These are phyloP conservation scores for Procambarus virginalis DNA, from an alignment of 1,140 invertebrate genomes.

Conservation along the genomic window DNA sequence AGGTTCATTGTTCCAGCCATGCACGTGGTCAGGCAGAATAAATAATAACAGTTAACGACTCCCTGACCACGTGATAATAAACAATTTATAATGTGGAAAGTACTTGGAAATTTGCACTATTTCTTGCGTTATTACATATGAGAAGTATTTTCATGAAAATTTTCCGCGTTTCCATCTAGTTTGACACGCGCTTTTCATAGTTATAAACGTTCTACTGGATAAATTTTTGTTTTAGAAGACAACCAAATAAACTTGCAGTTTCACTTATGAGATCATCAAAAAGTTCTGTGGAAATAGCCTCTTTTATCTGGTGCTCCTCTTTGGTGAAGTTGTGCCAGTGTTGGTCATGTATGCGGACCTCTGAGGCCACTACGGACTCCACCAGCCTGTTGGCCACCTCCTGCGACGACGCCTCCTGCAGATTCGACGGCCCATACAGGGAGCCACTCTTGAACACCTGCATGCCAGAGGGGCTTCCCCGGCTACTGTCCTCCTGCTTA, in stretches of 20 bases:
- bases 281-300: conserved; percentile 45
- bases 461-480: conserved; percentile 23
- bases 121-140: too few relatives aligned
- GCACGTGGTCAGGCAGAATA: too few relatives aligned
- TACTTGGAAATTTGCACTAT: too few relatives aligned
- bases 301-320: conserved; percentile 47
- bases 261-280: conserved; percentile 53
- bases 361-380: conserved; percentile 18
- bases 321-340: conserved; percentile 40
- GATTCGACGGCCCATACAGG: conserved; percentile 1
- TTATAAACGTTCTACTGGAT: not conserved
- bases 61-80: too few relatives aligned
- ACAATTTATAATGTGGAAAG: too few relatives aligned
- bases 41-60: too few relatives aligned
- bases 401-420: conserved; percentile 11
- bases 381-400: not conserved
- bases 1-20: too few relatives aligned
- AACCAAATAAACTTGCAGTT: conserved; percentile 17
- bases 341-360: conserved; percentile 20
- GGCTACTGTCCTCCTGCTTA: not conserved
- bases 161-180: too few relatives aligned
- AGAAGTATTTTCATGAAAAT: too few relatives aligned
- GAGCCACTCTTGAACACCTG: conserved; percentile 32
- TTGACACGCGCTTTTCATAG: too few relatives aligned
- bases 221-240: conserved; percentile 12